Conservation (phyloP, 2,797 vertebrate genomes). For the Otus scops region DNA sequence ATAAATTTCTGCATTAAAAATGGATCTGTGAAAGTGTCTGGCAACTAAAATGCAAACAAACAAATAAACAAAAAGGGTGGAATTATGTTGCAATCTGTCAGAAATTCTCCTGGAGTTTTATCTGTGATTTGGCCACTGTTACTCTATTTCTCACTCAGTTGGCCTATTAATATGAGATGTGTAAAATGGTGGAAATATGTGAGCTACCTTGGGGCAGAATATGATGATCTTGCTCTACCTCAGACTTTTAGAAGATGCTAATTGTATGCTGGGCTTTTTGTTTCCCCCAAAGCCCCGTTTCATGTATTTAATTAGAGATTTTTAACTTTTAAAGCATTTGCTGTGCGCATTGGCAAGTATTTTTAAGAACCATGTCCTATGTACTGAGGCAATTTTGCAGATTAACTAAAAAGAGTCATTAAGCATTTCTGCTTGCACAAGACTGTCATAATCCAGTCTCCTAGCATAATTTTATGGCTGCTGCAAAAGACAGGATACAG, state of each 20-base stretch:
- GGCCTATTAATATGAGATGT: not conserved
- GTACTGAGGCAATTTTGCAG: conserved; percentile 27
- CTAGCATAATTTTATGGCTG: conserved; percentile 20
- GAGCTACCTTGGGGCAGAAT: not conserved
- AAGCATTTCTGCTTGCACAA: conserved; percentile 38
- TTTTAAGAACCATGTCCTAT: conserved; percentile 22
- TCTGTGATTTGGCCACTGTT: conserved; percentile 4
- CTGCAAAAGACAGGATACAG: conserved; percentile 26
- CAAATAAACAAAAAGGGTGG: conserved; percentile 23
- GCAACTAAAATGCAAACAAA: conserved; percentile 37
- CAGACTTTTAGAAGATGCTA: conserved; percentile 23
- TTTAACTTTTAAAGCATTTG: conserved; percentile 39
- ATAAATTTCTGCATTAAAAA: conserved; percentile 50
- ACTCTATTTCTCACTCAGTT: not conserved
- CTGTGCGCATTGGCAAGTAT: not conserved
- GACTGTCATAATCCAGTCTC: conserved; percentile 36
- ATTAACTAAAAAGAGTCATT: conserved; percentile 55
- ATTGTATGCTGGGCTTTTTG: not conserved
- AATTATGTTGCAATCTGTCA: conserved; percentile 47
- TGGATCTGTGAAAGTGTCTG: conserved; percentile 8
- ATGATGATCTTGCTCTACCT: conserved; percentile 4
- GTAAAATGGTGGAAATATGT: conserved; percentile 19
- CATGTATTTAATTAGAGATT: conserved; percentile 45
- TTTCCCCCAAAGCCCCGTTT: conserved; percentile 1
- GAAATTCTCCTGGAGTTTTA: conserved; percentile 46